Base-by-base conservation (phyloP, 2,888 invertebrate genomes). In the Loripinus fragilis region DNA sequence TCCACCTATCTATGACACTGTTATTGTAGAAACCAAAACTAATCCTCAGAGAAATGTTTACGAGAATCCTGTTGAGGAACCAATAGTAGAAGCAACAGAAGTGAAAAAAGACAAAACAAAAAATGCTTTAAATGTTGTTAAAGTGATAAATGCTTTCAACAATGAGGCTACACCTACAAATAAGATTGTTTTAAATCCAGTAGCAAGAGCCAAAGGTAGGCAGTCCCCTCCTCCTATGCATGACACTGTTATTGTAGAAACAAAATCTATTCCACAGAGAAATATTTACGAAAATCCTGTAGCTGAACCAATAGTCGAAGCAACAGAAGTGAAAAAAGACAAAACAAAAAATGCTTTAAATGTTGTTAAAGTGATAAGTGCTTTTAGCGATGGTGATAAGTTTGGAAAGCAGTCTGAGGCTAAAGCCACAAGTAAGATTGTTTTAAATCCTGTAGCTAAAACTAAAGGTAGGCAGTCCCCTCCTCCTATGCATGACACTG, bases 281-380 rank as follows among this genome's bases (percentile, higher is more conserved):
- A n/a, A n/a, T n/a, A n/a, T 42, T 8, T n/a, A n/a, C n/a, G 33
- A 17, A 33, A 33, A 2, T 33, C 60, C 60, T 33, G 68, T 72
- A 52, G 41, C 71, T 30, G 64, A 73, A 38, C 60, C 69, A 15
- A 33, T 68, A 12, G 60, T 68, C 33, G 48, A 67, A 55, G 52
- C 35, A 35, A 64, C 15, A 33, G 23, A 65, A 66, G 50, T 25
- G 3, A 50, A 48, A 10, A 69, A 42, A 77, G 65, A 64, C 42
- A 33, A 20, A 33, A 71, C 5, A 28, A 28, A 52, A 52, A 52
- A 8, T 52, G 60, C 33, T 60, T 30, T 60, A 33, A 60, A 60
- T 33, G 33, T 60, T 5, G 33, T 60, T 60, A 76, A 71, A 78
- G 77, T 86, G 33, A 71, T 86, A 2, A 81, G 80, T 75, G 76